Base-by-base conservation (phyloP, 2,797 vertebrate genomes). In the Manis pentadactyla region DNA sequence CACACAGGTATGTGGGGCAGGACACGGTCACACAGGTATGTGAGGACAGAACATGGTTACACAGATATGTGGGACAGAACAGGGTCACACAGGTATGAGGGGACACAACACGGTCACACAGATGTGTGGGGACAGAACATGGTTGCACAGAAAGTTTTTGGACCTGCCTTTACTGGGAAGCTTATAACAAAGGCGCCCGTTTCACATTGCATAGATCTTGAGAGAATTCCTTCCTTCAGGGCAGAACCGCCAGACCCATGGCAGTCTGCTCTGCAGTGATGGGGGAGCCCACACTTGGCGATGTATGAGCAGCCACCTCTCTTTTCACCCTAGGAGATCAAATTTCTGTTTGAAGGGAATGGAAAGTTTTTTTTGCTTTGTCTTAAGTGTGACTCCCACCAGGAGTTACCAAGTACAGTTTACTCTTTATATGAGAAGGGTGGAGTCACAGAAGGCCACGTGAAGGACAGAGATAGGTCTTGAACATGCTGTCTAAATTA, bases 351-450 rank as follows among this genome's bases (percentile, higher is more conserved):
- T 18, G 57, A 83, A 95, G 92, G 51, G 13, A 94, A 77, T 3
- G 19, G 49, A 42, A 69, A 27, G 25, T 61, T 95, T 96, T 83
- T 66, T 94, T 93, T 75, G 49, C 46, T 94, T 89, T 79, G 57
- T 86, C 96, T 55, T 84, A 31, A 89, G 15, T 68, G 42, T 51
- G 18, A 64, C 15, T 86, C 31, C 19, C 18, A 23, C 25, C 4
- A 49, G 27, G 57, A 81, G 18, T 79, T 64, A 63, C 27, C 42
- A 46, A 92, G 14, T 63, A 23, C 14, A 92, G 66, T 85, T 83
- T 84, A 59, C 88, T 79, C 57, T 79, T 91, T 87, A 19, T 66
- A 57, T n/a, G 31, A 46, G 68, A 91, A 84, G 7, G 29, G 61
- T 69, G 46, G 51, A 69, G 17, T 75, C 51, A 59, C 49, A 75